Conservation (phyloP, 2,888 invertebrate species). For the Pandemis cinnamomeana region DNA sequence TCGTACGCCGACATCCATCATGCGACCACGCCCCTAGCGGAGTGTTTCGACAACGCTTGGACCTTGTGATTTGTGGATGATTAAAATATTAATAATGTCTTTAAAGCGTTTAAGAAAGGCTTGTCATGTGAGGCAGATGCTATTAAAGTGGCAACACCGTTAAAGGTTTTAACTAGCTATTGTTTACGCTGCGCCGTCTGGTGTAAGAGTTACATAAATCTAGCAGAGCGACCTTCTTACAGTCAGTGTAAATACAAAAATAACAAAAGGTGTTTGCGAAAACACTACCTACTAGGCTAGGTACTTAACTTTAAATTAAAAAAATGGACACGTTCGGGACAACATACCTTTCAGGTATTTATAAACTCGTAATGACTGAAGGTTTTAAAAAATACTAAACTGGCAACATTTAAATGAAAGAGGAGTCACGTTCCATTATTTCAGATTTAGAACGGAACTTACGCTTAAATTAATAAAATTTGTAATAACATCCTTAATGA, state of each 20-base stretch:
- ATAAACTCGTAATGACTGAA: neutral
- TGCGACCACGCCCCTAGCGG: slow-evolving; percentile 68
- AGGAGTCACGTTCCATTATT: neutral
- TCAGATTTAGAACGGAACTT: neutral
- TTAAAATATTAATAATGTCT: slow-evolving; percentile 64
- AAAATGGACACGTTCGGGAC: neutral
- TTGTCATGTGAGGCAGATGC: slow-evolving; percentile 31
- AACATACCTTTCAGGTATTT: too few relatives aligned
- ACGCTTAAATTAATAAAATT: neutral
- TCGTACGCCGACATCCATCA: slow-evolving; percentile 73
- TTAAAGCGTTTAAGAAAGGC: slow-evolving; percentile 50
- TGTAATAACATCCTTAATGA: slow-evolving; percentile 42
- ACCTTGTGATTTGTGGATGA: slow-evolving; percentile 51
- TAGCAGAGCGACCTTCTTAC: neutral
- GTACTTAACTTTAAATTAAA: neutral
- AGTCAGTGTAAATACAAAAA: neutral
- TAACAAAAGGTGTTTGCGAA: neutral
- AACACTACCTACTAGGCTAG: neutral
- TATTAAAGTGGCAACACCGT: slow-evolving; percentile 29
- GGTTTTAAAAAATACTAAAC: neutral
- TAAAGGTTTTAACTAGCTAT: slow-evolving; percentile 30
- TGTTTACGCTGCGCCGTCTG: neutral
- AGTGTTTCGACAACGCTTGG: slow-evolving; percentile 54
- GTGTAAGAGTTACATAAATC: neutral
- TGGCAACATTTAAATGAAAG: slow-evolving; percentile 27